phyloP scores from a whole-genome alignment of 1,140 invertebrate genomes.

The Babylonia areolata region DNA sequence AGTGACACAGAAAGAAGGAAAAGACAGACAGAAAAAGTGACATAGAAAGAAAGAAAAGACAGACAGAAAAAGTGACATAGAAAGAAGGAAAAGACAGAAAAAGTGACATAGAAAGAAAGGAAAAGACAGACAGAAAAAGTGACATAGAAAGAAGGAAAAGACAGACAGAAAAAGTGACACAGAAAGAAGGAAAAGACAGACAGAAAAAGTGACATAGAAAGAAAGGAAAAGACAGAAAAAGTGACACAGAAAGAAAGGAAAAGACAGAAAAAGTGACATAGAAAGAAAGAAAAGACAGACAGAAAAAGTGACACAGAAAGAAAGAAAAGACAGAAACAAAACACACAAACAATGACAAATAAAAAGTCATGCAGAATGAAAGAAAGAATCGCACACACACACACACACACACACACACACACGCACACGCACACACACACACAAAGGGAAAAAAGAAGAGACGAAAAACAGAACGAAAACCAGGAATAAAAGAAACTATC shows the following conservation, averaged over 20 bases:
- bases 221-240: not conserved
- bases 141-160: not conserved
- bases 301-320: too few relatives aligned
- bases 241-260: not conserved
- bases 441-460: not conserved
- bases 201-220: not conserved
- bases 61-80: not conserved
- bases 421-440: not conserved
- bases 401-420: not conserved
- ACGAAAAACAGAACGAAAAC: not conserved
- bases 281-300: too few relatives aligned
- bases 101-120: not conserved
- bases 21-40: constrained; percentile 5
- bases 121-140: not conserved
- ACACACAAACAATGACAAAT: too few relatives aligned
- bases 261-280: not conserved
- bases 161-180: not conserved
- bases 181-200: not conserved
- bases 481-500: not conserved
- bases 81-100: too few relatives aligned
- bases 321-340: too few relatives aligned
- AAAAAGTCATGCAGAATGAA: too few relatives aligned
- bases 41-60: not conserved
- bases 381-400: not conserved
- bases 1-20: constrained; percentile 18